Base-by-base conservation (phyloP, 2,888 invertebrate species). In the Nomada ferruginata region DNA sequence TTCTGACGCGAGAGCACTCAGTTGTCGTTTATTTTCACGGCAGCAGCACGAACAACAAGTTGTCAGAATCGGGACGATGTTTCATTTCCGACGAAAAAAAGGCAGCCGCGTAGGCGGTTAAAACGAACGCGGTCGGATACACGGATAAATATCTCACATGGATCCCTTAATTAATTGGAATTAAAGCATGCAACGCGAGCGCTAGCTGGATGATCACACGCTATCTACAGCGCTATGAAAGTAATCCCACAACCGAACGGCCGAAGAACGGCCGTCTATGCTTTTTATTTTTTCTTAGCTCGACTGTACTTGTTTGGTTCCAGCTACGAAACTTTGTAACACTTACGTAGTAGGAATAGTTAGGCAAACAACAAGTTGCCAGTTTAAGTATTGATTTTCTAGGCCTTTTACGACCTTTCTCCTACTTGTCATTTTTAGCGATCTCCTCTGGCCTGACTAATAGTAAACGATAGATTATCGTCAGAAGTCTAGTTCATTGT, bases 141-240 rank as follows among this genome's bases (percentile, higher is more conserved):
- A 42, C 18, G 59, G 29, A 13, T 29, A 52, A n/a, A 61, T 77
- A 85, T 68, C 78, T 70, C n/a, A 18, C 82, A 64, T 26, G 79
- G 69, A 79, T 85, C 79, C 79, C 75, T 73, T 85, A 85, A 85
- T 85, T 85, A 85, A 83, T 83, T 74, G 57, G 83, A 69, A 83
- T 78, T 74, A 61, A 83, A 69, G 64, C 63, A 61, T 29, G 76
- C 75, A 80, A 70, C 65, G 63, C 50, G 68, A 60, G 50, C 70
- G 42, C 65, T n/a, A 61, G 23, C 70, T 15, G 55, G 74, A 59
- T 64, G 85, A 85, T 85, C 85, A 85, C 85, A 85, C 85, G 85
- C 73, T 85, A 74, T 65, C 68, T 72, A 23, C 65, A 23, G 26
- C 18, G 42, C 42, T 71, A 60, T 80, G 74, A 84, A 74, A 84